Conservation (phyloP, 2,797 vertebrate species). For the Scomberomorus guttatus region DNA sequence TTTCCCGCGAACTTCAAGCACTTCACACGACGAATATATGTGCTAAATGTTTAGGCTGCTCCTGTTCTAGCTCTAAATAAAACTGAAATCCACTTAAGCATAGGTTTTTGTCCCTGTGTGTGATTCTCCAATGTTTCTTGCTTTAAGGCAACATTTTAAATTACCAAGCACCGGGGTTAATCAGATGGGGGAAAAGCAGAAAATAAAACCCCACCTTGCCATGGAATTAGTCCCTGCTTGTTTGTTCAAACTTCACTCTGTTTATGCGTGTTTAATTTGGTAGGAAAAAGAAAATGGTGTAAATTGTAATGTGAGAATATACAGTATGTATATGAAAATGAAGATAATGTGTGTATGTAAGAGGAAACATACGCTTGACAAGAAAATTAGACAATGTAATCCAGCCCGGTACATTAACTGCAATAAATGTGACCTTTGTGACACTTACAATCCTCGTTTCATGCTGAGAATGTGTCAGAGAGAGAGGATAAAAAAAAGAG, state of each 20-base stretch:
- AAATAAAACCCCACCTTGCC: constrained; percentile 18
- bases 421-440: constrained; percentile 14
- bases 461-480: constrained; percentile 11
- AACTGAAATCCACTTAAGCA: constrained; percentile 28
- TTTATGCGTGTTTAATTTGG: neutral
- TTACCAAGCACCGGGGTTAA: constrained; percentile 42
- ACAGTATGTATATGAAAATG: neutral
- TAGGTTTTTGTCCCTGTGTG: constrained; percentile 15
- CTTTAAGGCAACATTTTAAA: constrained; percentile 51
- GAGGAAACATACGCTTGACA: neutral
- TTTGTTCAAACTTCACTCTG: neutral
- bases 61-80: constrained; percentile 9
- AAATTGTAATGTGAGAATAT: neutral
- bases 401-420: constrained; percentile 1
- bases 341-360: neutral
- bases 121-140: constrained; percentile 24
- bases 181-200: constrained; percentile 11
- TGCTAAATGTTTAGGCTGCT: too few relatives aligned
- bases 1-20: too few relatives aligned
- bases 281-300: neutral
- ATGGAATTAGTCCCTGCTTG: constrained; percentile 1
- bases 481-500: constrained; percentile 3
- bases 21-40: too few relatives aligned
- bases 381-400: neutral
- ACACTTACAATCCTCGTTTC: constrained; percentile 1